A percentile compares a stretch with the other conserved stretches of the same genome.
Conservation (phyloP, 2,797 vertebrate genomes). For the Micrastur ruficollis region DNA sequence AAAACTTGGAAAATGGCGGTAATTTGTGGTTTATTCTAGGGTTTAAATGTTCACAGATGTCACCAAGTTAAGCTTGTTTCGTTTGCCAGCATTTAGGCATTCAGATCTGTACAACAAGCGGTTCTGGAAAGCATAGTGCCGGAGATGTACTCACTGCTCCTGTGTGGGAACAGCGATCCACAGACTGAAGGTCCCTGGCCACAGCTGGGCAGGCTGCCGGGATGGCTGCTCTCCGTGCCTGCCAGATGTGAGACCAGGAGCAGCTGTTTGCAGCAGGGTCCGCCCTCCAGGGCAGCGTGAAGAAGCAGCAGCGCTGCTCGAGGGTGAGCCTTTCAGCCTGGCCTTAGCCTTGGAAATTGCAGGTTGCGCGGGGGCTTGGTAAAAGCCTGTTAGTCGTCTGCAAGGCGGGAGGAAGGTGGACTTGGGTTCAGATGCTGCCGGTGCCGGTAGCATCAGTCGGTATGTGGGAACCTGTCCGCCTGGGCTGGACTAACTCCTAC, state of each 20-base stretch:
- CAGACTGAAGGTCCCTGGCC: no score
- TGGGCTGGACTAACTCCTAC: not conserved
- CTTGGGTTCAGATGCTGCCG: rapidly evolving
- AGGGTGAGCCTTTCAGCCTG: not conserved
- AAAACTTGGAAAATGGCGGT: not conserved
- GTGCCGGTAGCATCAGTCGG: not conserved
- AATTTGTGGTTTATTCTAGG: not conserved
- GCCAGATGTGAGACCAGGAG: not conserved
- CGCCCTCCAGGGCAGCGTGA: rapidly evolving
- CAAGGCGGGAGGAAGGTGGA: not conserved
- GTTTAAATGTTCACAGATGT: not conserved
- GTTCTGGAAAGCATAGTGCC: not conserved
- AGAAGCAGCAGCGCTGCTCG: not conserved
- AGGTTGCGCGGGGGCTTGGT: not conserved
- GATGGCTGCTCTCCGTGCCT: not conserved
- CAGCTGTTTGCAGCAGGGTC: not conserved
- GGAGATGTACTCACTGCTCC: not conserved
- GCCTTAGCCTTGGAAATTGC: not conserved
- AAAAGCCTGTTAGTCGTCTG: not conserved
- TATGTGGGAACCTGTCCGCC: not conserved
- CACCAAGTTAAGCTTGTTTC: not conserved
- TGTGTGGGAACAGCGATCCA: not conserved
- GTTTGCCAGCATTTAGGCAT: not conserved
- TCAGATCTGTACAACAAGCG: not conserved
- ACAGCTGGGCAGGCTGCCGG: not conserved